Conservation (phyloP, 2,113 vertebrate genomes). For the Carlito syrichta region DNA sequence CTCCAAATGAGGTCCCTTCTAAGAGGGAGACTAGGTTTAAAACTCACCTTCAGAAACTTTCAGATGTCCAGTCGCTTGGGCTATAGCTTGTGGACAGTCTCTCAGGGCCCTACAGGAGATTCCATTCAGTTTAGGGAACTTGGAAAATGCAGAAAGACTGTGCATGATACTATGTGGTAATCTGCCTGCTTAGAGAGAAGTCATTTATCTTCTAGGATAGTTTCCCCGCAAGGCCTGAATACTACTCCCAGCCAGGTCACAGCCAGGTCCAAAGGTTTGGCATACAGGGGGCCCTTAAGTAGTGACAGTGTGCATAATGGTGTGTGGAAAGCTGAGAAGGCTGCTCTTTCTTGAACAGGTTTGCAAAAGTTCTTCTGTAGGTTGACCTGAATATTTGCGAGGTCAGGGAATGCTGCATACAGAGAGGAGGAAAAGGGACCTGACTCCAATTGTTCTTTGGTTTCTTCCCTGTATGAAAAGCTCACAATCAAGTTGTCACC, state of each 20-base stretch:
- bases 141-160: not conserved
- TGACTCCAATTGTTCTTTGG: not conserved
- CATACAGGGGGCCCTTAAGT: accelerated
- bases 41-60: not conserved
- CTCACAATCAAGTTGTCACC: not conserved
- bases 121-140: not conserved
- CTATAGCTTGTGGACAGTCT: not conserved
- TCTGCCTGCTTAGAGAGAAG: not conserved
- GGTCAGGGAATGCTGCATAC: not conserved
- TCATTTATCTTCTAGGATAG: not conserved
- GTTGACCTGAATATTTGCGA: not conserved
- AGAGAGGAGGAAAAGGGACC: not conserved
- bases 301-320: not conserved
- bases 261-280: not conserved
- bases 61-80: not conserved
- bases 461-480: not conserved
- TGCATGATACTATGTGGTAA: accelerated
- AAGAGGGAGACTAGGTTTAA: not conserved
- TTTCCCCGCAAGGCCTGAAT: not conserved
- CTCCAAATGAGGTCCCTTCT: not conserved
- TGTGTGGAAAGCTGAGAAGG: accelerated
- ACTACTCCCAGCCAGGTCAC: too few species aligned
- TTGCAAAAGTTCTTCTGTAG: not conserved
- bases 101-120: not conserved
- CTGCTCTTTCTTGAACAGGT: not conserved